Percentiles rank a stretch among this genome's conserved stretches.
These are phyloP conservation scores for Rhegmatorhina hoffmannsi DNA, from an alignment of 2,113 vertebrate genomes.

Conservation along the genomic window DNA sequence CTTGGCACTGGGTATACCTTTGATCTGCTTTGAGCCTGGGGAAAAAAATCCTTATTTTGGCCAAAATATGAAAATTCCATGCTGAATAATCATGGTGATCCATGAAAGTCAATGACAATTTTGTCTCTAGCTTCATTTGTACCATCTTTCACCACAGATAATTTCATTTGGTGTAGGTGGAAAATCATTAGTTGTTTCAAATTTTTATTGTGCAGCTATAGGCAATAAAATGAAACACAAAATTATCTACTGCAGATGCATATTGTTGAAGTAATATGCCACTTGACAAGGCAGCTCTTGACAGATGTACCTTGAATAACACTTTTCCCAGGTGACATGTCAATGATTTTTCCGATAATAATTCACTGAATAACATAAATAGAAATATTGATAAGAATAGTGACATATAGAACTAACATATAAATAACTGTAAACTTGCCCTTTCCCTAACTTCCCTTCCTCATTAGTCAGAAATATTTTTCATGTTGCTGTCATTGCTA, in stretches of 20 bases:
- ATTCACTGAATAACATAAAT: not conserved
- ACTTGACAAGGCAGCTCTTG: not conserved
- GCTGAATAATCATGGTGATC: not conserved
- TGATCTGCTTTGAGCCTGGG: not conserved
- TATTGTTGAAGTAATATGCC: not conserved
- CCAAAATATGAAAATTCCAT: not conserved
- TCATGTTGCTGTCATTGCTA: not conserved
- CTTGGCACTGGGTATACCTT: fast-evolving
- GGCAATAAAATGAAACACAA: not conserved
- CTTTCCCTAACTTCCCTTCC: conserved; percentile 13
- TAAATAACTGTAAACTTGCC: conserved; percentile 12
- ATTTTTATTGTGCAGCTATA: not conserved
- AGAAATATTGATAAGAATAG: conserved; percentile 33
- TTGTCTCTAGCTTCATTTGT: not conserved
- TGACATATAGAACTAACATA: not conserved
- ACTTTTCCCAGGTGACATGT: not conserved
- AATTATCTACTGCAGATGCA: not conserved
- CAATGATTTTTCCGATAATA: conserved; percentile 2
- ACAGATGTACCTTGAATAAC: not conserved
- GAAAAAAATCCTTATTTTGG: not conserved
- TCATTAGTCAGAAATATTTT: conserved; percentile 29
- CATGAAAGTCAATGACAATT: not conserved
- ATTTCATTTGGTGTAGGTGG: not conserved
- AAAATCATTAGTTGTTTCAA: not conserved
- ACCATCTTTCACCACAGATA: not conserved